Conservation (phyloP, 35 echinoderm and acorn worm species). For the Lytechinus pictus region DNA sequence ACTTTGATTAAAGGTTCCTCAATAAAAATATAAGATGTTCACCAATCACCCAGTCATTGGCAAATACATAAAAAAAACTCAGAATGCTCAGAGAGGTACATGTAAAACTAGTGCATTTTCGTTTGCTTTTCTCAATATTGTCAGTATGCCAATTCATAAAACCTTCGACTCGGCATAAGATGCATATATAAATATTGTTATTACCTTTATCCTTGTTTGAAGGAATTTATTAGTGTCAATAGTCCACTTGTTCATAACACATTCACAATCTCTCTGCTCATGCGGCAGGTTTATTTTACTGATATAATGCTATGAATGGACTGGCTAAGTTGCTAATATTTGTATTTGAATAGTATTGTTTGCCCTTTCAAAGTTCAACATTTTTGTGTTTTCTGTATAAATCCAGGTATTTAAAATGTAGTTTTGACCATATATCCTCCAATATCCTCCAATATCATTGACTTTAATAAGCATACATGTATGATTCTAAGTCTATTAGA, state of each 20-base stretch:
- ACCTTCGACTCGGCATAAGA: neutral
- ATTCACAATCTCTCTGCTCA: neutral
- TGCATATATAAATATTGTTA: neutral
- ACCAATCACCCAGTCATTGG: too few relatives aligned
- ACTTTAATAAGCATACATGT: too few relatives aligned
- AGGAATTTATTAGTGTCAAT: neutral
- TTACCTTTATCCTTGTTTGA: neutral
- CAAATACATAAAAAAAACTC: too few relatives aligned
- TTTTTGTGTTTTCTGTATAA: neutral
- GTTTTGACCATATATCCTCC: neutral
- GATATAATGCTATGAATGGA: neutral
- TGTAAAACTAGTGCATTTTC: too few relatives aligned
- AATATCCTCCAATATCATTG: neutral
- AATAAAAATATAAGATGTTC: too few relatives aligned
- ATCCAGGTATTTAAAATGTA: neutral
- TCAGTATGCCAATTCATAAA: neutral
- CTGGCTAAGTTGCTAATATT: neutral
- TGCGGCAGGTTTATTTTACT: neutral
- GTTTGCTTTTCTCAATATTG: too few relatives aligned
- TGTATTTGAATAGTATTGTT: neutral
- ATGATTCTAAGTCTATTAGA: too few relatives aligned
- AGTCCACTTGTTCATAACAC: neutral
- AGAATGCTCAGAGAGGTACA: too few relatives aligned
- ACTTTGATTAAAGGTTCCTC: too few relatives aligned
- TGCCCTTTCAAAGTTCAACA: constrained; percentile 2